Conservation (phyloP, 2,888 invertebrate genomes). For the Bombyx huttoni region DNA sequence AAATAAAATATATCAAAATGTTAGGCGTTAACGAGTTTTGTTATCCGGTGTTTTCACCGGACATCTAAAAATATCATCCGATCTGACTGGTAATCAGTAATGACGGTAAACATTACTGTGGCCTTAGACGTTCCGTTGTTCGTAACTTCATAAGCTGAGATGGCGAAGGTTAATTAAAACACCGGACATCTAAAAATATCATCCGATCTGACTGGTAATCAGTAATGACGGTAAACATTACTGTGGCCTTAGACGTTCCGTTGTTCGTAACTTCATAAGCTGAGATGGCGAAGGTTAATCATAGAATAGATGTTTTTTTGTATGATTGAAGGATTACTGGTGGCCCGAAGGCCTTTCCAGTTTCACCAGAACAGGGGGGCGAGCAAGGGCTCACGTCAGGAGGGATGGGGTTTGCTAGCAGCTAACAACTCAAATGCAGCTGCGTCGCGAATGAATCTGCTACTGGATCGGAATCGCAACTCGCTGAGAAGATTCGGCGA, state of each 20-base stretch:
- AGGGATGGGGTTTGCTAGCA: no score
- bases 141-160: not conserved
- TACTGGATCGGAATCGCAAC: no score
- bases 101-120: constrained; percentile 13
- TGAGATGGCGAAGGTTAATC: no score
- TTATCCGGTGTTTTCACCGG: not conserved
- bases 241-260: constrained; percentile 10
- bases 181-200: constrained; percentile 3
- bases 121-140: constrained; percentile 9
- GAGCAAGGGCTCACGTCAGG: no score
- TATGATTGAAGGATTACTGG: no score
- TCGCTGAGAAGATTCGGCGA: no score
- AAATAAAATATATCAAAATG: not conserved
- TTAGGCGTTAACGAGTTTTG: not conserved
- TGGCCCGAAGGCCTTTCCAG: no score
- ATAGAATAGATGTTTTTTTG: no score
- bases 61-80: constrained; percentile 4
- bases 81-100: constrained; percentile 13
- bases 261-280: not conserved
- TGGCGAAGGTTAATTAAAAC: not conserved
- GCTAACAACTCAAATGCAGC: no score
- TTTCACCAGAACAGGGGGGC: no score
- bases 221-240: constrained; percentile 15
- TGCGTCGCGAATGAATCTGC: no score
- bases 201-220: constrained; percentile 10